Base-by-base conservation (phyloP, 2,113 vertebrate genomes). In the Scatophagus argus region DNA sequence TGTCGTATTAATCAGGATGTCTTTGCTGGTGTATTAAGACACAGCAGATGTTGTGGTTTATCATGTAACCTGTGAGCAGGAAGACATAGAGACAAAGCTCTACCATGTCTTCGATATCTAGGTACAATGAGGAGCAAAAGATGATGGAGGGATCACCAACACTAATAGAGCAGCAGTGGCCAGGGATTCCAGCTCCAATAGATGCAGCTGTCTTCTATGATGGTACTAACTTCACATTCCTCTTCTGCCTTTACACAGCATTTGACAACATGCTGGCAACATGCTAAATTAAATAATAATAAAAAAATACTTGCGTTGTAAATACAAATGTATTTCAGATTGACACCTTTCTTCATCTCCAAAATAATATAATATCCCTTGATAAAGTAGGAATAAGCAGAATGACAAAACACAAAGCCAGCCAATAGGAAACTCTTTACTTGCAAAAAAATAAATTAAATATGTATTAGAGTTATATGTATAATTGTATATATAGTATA, bases 181-280 rank as follows among this genome's bases (percentile, higher is more conserved):
- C 95, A 9, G 96, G 95, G 52, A 93, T 96, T 72, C 94, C 94
- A 39, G 83, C 92, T 0, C 94, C 92, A 16, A 88, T 97, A 67
- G 96, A 97, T 86, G 96, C 96, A 4, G 94, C 91, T 14, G 84
- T 91, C 39, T 59, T 71, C 25, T 72, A 73, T 55, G 66, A 89
- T 8, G 89, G 90, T 92, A 75, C 2, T 56, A 39, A 14, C 19
- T 54, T 34, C n/a, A 21, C 9, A 31, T 43, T 65, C 11, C 10
- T 54, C 23, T 27, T 23, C 8, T 16, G 5, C 17, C 27, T 52
- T 6, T 25, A 21, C 3, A 34, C 10, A 17, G 39, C 1, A 12
- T 19, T 41, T 4, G 63, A 52, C 36, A 71, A 36, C 32, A 36
- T 31, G 17, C 10, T 19, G 49, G n/a, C 3, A 31, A n/a, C n/a